Percentiles rank a stretch among this genome's conserved stretches.
These are phyloP conservation scores for Eueremaeus valkanovi DNA, from an alignment of 2,888 invertebrate genomes.

Conservation along the genomic window DNA sequence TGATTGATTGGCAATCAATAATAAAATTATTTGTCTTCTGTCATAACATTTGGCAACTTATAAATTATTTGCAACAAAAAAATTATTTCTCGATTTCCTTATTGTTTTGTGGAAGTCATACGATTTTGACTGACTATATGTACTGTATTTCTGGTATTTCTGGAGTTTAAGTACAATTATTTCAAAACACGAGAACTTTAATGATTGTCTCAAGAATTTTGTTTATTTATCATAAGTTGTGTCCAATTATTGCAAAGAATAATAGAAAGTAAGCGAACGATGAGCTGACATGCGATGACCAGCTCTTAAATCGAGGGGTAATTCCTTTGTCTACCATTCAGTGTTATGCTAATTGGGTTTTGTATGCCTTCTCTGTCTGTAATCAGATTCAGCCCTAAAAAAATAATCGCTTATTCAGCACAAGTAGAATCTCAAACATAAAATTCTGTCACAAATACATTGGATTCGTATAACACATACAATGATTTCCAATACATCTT, in stretches of 20 bases:
- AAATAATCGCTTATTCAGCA: constrained; percentile 27
- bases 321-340: no score
- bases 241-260: neutral
- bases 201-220: no score
- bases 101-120: no score
- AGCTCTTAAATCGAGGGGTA: constrained; percentile 17
- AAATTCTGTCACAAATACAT: neutral
- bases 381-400: constrained; percentile 8
- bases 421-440: neutral
- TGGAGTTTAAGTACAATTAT: no score
- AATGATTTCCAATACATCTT: neutral
- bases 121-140: no score
- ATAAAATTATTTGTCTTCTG: neutral
- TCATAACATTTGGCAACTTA: neutral
- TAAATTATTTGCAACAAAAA: neutral
- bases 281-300: constrained; percentile 23
- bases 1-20: constrained; percentile 15
- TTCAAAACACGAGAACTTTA: no score
- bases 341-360: constrained; percentile 2
- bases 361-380: neutral
- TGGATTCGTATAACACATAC: constrained; percentile 1
- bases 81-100: neutral
- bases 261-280: neutral
- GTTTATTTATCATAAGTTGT: neutral
- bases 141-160: no score